These are phyloP conservation scores for Ochropacha duplaris DNA, from an alignment of 2,888 invertebrate genomes.

Conservation along the genomic window DNA sequence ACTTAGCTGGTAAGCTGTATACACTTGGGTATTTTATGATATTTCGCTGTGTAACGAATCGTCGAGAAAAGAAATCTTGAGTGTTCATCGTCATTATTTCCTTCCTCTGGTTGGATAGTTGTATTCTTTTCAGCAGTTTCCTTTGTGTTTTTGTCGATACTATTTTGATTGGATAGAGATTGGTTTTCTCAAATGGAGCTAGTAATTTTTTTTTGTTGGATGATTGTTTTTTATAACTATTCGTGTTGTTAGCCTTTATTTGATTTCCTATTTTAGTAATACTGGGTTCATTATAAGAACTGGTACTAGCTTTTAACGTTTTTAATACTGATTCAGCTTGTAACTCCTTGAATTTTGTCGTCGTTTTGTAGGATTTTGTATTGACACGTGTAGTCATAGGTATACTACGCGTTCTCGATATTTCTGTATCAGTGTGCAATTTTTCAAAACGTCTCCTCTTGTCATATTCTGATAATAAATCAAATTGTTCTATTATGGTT, in stretches of 20 bases:
- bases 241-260: slow-evolving; percentile 9
- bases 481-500: slow-evolving; percentile 39
- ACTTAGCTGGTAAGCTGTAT: not conserved
- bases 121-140: slow-evolving; percentile 39
- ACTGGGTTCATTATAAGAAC: not conserved
- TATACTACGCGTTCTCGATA: not conserved
- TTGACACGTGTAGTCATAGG: not conserved
- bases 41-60: slow-evolving; percentile 23
- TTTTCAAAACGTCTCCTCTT: not conserved
- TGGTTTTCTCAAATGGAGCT: slow-evolving; percentile 41
- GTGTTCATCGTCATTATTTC: slow-evolving; percentile 41
- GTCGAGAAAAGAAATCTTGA: slow-evolving; percentile 43
- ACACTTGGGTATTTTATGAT: slow-evolving; percentile 13
- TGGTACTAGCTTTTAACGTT: not conserved
- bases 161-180: slow-evolving; percentile 40
- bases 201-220: slow-evolving; percentile 19
- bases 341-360: no score
- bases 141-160: slow-evolving; percentile 25
- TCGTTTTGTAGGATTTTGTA: no score
- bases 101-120: slow-evolving; percentile 32
- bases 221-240: slow-evolving; percentile 15
- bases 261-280: slow-evolving; percentile 9
- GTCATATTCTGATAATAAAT: slow-evolving; percentile 15
- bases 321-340: not conserved
- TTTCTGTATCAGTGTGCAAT: not conserved